phyloP scores from a whole-genome alignment of 2,797 vertebrate species.

The Enteromius viviparus region DNA sequence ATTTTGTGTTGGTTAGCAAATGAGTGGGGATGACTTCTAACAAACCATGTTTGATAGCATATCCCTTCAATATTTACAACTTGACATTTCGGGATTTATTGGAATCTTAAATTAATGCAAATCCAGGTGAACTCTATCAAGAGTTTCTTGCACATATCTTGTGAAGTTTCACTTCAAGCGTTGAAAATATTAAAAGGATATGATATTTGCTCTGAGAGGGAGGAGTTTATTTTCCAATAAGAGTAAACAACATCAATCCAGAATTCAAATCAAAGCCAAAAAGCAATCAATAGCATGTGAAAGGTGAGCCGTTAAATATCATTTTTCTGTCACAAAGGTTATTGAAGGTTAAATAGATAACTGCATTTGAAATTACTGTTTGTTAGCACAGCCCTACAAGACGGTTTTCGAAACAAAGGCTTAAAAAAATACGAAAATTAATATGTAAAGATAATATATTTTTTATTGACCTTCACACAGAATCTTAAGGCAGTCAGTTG shows the following conservation, averaged over 20 bases:
- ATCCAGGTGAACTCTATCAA: background rate
- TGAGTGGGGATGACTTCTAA: constrained; percentile 58
- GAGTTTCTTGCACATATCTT: background rate
- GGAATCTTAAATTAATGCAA: constrained; percentile 23
- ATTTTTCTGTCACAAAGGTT: background rate
- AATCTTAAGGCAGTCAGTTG: background rate
- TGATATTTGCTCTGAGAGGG: constrained; percentile 55
- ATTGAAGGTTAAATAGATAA: background rate
- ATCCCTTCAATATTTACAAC: constrained; percentile 61
- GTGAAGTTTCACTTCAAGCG: background rate
- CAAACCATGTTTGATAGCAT: constrained; percentile 52
- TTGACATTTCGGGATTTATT: constrained; percentile 40
- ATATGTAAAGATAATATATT: background rate
- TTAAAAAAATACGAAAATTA: background rate
- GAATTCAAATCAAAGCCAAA: constrained; percentile 1
- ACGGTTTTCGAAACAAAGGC: background rate
- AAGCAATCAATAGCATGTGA: background rate
- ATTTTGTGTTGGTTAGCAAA: constrained; percentile 54
- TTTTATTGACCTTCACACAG: background rate
- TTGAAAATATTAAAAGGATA: constrained; percentile 63
- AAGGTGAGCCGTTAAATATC: background rate
- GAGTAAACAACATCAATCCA: background rate
- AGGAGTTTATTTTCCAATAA: constrained; percentile 46
- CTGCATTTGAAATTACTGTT: background rate
- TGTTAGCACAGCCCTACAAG: background rate